Percentiles rank a stretch among this genome's conserved stretches.
Evolutionary conservation across 2,888 invertebrate species (phyloP).

Genomic region (Macropis europaea): DNA sequence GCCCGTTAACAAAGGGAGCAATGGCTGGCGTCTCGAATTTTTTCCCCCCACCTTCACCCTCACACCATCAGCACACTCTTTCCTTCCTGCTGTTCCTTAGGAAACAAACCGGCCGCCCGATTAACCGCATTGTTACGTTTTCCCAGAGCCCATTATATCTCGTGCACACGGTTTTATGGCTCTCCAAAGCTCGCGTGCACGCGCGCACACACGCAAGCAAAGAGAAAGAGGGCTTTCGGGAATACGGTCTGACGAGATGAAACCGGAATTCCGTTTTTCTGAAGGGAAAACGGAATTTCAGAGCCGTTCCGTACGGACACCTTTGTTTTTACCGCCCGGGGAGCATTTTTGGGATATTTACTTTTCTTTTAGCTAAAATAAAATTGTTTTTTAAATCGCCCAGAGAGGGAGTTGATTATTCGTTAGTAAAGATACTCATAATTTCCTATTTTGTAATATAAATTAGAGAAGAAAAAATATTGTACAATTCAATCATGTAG

Average conservation of each 20-base stretch:
- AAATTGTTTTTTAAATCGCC: too few species aligned
- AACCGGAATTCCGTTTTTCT: slow-evolving; percentile 54
- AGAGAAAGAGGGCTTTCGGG: slow-evolving; percentile 28
- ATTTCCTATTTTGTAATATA: too few species aligned
- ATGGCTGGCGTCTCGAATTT: slow-evolving; percentile 60
- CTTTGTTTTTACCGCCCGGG: too few species aligned
- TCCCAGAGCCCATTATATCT: slow-evolving; percentile 57
- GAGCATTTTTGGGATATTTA: too few species aligned
- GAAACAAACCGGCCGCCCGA: slow-evolving; percentile 66
- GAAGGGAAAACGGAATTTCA: neutral
- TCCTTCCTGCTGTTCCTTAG: slow-evolving; percentile 13
- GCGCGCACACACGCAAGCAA: too few species aligned
- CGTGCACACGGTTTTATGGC: slow-evolving; percentile 40
- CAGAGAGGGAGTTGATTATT: too few species aligned
- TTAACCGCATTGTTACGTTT: slow-evolving; percentile 72
- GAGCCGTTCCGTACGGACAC: neutral
- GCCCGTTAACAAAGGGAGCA: slow-evolving; percentile 53
- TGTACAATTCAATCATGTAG: too few species aligned
- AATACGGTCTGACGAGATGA: slow-evolving; percentile 29
- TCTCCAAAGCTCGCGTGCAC: too few species aligned
- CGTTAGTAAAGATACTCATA: too few species aligned
- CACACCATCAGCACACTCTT: neutral
- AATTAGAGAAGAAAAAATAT: too few species aligned
- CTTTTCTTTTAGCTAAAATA: too few species aligned
- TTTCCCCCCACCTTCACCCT: slow-evolving; percentile 16